Percentiles rank a stretch among this genome's conserved stretches.
These are phyloP conservation scores for Zoanthus sociatus DNA, from an alignment of 92 coral and sea anemone species.

Conservation along the genomic window DNA sequence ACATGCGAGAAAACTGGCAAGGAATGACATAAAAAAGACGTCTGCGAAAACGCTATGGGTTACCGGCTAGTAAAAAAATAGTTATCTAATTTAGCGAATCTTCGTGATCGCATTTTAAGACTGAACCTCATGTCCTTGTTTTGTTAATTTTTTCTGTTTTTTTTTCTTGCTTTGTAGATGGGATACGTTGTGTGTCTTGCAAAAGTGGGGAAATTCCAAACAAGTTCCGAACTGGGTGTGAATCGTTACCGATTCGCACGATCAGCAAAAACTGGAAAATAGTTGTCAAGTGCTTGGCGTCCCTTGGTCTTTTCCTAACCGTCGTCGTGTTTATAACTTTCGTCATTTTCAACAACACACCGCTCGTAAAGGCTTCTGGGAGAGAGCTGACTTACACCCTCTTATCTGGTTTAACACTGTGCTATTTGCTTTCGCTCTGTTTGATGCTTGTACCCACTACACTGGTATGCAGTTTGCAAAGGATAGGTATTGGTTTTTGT, in stretches of 20 bases:
- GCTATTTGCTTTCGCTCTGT: constrained; percentile 76
- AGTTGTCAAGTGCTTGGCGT: constrained; percentile 76
- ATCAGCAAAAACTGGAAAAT: constrained; percentile 75
- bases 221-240: constrained; percentile 70
- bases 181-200: constrained; percentile 65
- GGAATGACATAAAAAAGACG: no score
- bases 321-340: constrained; percentile 64
- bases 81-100: no score
- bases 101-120: no score
- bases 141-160: background rate
- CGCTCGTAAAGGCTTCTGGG: constrained; percentile 96
- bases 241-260: constrained; percentile 81
- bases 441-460: constrained; percentile 78
- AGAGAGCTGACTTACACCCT: constrained; percentile 88
- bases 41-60: no score
- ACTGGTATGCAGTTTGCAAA: constrained; percentile 80
- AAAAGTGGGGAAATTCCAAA: constrained; percentile 74
- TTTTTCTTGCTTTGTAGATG: constrained; percentile 45
- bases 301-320: constrained; percentile 80
- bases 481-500: constrained; percentile 89
- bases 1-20: no score
- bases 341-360: constrained; percentile 74
- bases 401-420: constrained; percentile 78
- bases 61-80: no score
- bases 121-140: no score